Base-by-base conservation (phyloP, 2,888 invertebrate species). In the Apocheima hispidaria region DNA sequence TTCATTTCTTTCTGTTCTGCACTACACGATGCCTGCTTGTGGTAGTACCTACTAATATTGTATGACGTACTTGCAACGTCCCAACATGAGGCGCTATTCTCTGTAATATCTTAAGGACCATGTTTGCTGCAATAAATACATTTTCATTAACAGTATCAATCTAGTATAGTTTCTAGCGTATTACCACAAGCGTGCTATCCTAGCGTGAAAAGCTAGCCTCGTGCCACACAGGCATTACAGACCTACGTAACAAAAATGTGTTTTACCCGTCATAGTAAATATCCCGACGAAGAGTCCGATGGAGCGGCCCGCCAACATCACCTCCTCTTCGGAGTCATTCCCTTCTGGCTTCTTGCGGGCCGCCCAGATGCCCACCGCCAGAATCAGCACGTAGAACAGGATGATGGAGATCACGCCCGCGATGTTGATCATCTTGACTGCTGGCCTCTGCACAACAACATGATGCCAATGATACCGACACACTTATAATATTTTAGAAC, bases 271-370 rank as follows among this genome's bases (percentile, higher is more conserved):
- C 99, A 99, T 99, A 28, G 99, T 99, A 83, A 99, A 99, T 77
- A 99, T 98, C 48, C 99, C 99, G 60, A 99, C 99, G 83, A 99
- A 96, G 52, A 99, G 94, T 5, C 99, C 98, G 80, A 99, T 99
- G 83, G 99, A 99, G 63, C 99, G 94, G 7, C 99, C 99, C 0
- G 99, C 99, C 83, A 99, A 92, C 99, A 99, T 99, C 60, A 99
- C 98, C 90, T 99, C 99, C 90, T 99, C 99, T 84, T 98, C 98
- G 53, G 97, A 97, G 89, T 97, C 96, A 92, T 97, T 96, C 72
- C 97, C 97, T 5, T 95, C 89, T 69, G 96, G 96, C 84, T 98
- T 98, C 93, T 99, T 99, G 77, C 98, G 94, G 26, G 96, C 99
- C 9, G 99, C 99, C 98, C 99, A 99, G 84, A 99, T 97, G 74